A percentile compares a stretch with the other conserved stretches of the same genome.
Evolutionary conservation across 1,140 invertebrate genomes (phyloP).

Genomic region (Saccostrea echinata): DNA sequence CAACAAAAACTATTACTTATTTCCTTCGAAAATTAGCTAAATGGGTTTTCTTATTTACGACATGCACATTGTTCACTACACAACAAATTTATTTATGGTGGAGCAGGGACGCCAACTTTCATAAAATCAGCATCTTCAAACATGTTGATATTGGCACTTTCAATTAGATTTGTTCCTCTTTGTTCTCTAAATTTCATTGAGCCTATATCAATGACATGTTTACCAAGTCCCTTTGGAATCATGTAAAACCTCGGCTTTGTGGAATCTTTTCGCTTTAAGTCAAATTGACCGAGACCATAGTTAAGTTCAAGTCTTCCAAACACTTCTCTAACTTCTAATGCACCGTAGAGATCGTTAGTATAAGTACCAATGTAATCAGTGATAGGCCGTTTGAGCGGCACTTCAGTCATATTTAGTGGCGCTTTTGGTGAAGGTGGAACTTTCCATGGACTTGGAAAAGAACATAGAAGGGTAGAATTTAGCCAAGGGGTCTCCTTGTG

Average conservation of each 20-base stretch:
- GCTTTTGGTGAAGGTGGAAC: background rate
- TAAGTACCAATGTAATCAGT: background rate
- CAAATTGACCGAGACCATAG: background rate
- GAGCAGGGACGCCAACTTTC: background rate
- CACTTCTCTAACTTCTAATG: background rate
- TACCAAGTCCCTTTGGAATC: background rate
- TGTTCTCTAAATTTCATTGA: constrained; percentile 21
- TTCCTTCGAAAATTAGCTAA: no score
- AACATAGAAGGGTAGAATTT: constrained; percentile 59
- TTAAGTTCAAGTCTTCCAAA: background rate
- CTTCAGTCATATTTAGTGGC: background rate
- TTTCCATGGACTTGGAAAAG: constrained; percentile 9
- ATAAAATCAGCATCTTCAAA: constrained; percentile 32
- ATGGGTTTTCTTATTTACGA: no score
- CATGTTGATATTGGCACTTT: constrained; percentile 6
- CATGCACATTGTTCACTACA: no score
- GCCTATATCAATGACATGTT: background rate
- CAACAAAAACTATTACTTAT: no score
- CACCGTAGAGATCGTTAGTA: background rate
- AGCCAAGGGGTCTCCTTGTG: constrained; percentile 62
- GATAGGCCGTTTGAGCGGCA: background rate
- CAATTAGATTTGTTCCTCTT: background rate
- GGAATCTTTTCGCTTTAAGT: background rate
- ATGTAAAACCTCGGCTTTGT: background rate
- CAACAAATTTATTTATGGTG: background rate